phyloP scores from a whole-genome alignment of 2,113 vertebrate species.

The Gasterosteus aculeatus region DNA sequence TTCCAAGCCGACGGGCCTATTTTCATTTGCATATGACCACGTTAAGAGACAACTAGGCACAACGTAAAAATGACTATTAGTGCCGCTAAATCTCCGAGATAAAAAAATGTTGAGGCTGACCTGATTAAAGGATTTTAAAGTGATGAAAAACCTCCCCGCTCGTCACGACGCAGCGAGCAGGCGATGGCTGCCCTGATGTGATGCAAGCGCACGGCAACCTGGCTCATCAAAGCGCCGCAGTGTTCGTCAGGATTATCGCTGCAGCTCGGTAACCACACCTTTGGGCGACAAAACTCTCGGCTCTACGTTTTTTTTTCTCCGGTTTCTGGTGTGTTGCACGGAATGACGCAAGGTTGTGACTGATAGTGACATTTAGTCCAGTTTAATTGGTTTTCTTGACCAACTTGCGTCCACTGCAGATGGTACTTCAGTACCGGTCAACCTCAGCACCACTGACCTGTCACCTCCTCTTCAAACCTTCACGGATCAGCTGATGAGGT shows the following conservation, averaged over 20 bases:
- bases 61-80: conserved; percentile 35
- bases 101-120: conserved; percentile 34
- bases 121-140: conserved; percentile 36
- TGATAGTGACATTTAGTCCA: background rate
- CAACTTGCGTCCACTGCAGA: background rate
- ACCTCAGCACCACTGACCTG: conserved; percentile 9
- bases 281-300: conserved; percentile 21
- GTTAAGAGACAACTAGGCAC: conserved; percentile 42
- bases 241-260: conserved; percentile 38
- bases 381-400: conserved; percentile 11
- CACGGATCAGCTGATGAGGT: conserved; percentile 42
- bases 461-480: conserved; percentile 16
- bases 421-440: background rate
- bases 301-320: background rate
- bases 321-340: background rate
- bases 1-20: conserved; percentile 7
- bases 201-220: conserved; percentile 69
- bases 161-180: conserved; percentile 21
- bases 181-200: conserved; percentile 60
- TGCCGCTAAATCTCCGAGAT: background rate
- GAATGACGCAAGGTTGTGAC: background rate
- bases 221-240: conserved; percentile 59
- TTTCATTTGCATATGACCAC: conserved; percentile 55
- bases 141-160: conserved; percentile 43
- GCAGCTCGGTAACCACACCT: conserved; percentile 29